phyloP scores from a whole-genome alignment of 2,888 invertebrate species.

The Teleiodes luculella region DNA sequence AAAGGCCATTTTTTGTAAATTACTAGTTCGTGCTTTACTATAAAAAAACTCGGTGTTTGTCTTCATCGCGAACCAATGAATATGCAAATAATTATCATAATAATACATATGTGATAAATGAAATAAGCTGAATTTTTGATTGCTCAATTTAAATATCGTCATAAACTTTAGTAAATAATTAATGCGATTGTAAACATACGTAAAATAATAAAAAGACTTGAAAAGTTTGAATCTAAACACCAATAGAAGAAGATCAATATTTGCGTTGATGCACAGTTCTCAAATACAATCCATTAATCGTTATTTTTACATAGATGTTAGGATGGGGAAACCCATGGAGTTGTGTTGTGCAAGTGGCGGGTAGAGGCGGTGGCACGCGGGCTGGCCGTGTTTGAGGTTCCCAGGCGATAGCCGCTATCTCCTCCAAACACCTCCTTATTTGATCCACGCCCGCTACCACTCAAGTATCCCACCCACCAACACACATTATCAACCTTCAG shows the following conservation, averaged over 20 bases:
- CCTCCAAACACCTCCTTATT: constrained; percentile 73
- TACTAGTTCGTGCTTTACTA: not conserved
- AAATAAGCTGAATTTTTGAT: too few species aligned
- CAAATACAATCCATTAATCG: not conserved
- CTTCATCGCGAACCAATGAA: too few species aligned
- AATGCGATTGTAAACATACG: not conserved
- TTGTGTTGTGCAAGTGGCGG: constrained; percentile 50
- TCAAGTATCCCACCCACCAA: constrained; percentile 27
- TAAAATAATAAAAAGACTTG: too few species aligned
- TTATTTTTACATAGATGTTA: too few species aligned
- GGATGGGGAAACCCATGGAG: too few species aligned
- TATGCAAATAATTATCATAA: too few species aligned
- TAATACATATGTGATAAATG: too few species aligned
- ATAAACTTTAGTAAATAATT: too few species aligned
- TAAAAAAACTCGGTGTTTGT: not conserved
- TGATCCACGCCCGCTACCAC: constrained; percentile 62
- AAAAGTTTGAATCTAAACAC: constrained; percentile 1
- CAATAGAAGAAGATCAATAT: not conserved
- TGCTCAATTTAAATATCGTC: too few species aligned
- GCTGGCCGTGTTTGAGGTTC: constrained; percentile 68
- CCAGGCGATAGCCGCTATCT: constrained; percentile 77
- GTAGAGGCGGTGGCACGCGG: constrained; percentile 63
- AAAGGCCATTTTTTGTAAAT: not conserved
- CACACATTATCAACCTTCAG: constrained; percentile 28
- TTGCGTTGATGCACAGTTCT: not conserved